These are phyloP conservation scores for Sebastes kiyomatsui DNA, from an alignment of 2,797 vertebrate genomes.

Conservation along the genomic window DNA sequence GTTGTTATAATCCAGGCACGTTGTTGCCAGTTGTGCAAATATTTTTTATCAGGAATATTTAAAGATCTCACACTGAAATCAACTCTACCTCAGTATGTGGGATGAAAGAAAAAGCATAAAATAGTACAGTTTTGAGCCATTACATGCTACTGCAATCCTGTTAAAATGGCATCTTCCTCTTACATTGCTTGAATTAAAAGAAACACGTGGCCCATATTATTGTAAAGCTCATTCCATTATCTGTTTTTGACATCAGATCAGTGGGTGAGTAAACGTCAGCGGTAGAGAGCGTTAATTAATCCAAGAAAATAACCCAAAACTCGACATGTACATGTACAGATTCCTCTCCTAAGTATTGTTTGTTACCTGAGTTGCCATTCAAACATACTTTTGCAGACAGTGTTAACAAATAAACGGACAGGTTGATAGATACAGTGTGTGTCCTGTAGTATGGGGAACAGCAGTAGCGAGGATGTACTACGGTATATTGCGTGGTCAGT, in stretches of 20 bases:
- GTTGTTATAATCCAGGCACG: slow-evolving; percentile 35
- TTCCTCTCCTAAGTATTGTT: slow-evolving; percentile 52
- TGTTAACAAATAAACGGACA: slow-evolving; percentile 61
- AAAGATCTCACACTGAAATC: slow-evolving; percentile 29
- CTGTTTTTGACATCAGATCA: slow-evolving; percentile 39
- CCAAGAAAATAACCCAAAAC: slow-evolving; percentile 34
- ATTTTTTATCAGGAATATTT: slow-evolving; percentile 26
- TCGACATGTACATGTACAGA: slow-evolving; percentile 31
- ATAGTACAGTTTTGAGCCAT: slow-evolving; percentile 11
- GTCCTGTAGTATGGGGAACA: slow-evolving; percentile 37
- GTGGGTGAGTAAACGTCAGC: slow-evolving; percentile 14
- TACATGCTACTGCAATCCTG: slow-evolving; percentile 21
- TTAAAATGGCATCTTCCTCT: slow-evolving; percentile 16
- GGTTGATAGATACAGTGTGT: slow-evolving; percentile 53
- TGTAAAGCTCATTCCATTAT: slow-evolving; percentile 27
- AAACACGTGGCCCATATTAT: slow-evolving; percentile 12
- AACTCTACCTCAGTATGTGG: slow-evolving; percentile 3
- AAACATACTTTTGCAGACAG: slow-evolving; percentile 68
- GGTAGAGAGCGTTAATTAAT: slow-evolving; percentile 19
- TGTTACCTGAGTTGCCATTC: slow-evolving; percentile 78
- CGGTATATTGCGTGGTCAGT: slow-evolving; percentile 52
- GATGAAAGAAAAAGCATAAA: background rate
- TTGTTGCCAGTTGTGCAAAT: slow-evolving; percentile 61
- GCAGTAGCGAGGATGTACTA: slow-evolving; percentile 41
- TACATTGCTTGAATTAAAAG: slow-evolving; percentile 15